Evolutionary conservation across 1,140 invertebrate species (phyloP), one percentile per base, ranked within the genome.

Genomic region (Orchesella cincta): DNA sequence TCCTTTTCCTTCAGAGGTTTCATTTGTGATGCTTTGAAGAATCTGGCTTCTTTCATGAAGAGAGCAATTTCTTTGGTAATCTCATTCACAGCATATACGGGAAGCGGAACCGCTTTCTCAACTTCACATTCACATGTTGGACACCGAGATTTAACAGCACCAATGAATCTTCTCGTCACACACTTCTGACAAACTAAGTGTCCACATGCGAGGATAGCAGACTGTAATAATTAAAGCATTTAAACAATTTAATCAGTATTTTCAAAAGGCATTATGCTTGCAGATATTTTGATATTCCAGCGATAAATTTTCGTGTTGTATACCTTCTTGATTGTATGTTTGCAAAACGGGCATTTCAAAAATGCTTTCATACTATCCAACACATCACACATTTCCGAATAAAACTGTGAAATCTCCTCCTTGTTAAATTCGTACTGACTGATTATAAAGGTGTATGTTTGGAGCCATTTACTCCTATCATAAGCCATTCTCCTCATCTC

Each of bases 401-500:
- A 78, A 72, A 78, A 78, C 36, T 52, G 36, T 20, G 31, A 26
- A 35, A 78, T 29, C 31, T 78, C 77, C 14, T 78, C 77, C 29
- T 54, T 57, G 33, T 46, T 52, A 33, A 70, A 78, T 71, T 78
- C 77, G 26, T 78, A 78, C 33, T 78, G 73, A 54, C 62, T 72
- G 71, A 78, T 75, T 67, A 46, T 54, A 29, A 33, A 36, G 1
- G 77, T 78, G 67, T 54, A 74, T 34, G 77, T 78, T 29, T 74
- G 57, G 0, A 78, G 46, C 77, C 77, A 78, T 78, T 78, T 78
- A 36, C 73, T 75, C 12, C 62, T 29, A 35, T 78, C 77, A n/a
- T 78, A 78, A 5, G 77, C 77, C 31, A 62, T 78, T 36, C 77
- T 57, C 33, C 77, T 67, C 77, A 78, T 78, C 57, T 74, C 36